These are phyloP conservation scores for Clarias platycephalus DNA, from an alignment of 2,797 vertebrate genomes.

Conservation along the genomic window DNA sequence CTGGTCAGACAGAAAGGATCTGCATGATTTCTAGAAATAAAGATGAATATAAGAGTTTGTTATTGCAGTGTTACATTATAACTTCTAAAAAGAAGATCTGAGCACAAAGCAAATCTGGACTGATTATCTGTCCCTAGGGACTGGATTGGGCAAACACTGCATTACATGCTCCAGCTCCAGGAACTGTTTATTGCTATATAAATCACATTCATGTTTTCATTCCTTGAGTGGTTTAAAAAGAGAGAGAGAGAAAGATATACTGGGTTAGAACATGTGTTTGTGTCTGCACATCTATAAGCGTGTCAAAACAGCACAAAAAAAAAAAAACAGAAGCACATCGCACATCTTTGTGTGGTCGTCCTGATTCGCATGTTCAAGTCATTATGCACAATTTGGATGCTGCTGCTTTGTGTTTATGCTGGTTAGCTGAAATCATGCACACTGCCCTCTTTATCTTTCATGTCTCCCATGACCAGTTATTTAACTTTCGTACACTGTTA, in stretches of 20 bases:
- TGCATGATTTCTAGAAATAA: not conserved
- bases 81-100: no score
- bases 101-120: not conserved
- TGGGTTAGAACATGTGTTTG: not conserved
- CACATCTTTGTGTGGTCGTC: not conserved
- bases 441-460: constrained; percentile 7
- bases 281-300: not conserved
- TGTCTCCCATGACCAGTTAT: constrained; percentile 17
- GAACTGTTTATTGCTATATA: not conserved
- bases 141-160: not conserved
- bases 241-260: not conserved
- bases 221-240: not conserved
- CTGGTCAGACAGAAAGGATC: not conserved
- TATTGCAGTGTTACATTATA: not conserved
- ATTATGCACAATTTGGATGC: not conserved
- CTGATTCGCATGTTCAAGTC: not conserved
- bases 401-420: not conserved
- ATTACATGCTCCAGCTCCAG: not conserved
- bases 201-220: constrained; percentile 9
- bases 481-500: constrained; percentile 19
- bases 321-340: not conserved
- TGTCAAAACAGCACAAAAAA: not conserved
- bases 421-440: not conserved
- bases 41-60: not conserved
- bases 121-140: not conserved